A percentile compares a stretch with the other conserved stretches of the same genome.
Conservation (phyloP, 92 coral and sea anemone genomes). For the Diadumene lineata region DNA sequence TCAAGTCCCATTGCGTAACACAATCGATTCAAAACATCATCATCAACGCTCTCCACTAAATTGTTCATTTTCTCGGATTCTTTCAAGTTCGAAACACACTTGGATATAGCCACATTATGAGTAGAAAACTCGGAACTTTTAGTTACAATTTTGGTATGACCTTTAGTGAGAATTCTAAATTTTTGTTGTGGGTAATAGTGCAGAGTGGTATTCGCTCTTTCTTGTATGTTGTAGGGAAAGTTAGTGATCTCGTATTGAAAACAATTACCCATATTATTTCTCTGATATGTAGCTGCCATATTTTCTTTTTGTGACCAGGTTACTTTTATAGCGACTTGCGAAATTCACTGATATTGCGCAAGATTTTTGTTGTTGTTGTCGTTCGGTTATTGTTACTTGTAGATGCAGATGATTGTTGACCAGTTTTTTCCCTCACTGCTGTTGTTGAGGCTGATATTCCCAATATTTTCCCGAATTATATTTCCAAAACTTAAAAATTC, state of each 20-base stretch:
- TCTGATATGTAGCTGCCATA: conserved; percentile 7
- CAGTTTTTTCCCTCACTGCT: too few relatives aligned
- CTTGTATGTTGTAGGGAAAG: background rate
- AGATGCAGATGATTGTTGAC: too few relatives aligned
- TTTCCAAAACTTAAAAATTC: too few relatives aligned
- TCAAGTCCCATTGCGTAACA: conserved; percentile 68
- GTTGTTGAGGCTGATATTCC: too few relatives aligned
- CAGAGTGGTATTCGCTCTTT: background rate
- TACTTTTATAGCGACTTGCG: background rate
- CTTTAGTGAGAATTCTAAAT: background rate
- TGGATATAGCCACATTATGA: background rate
- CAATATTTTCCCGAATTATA: too few relatives aligned
- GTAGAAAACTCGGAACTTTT: background rate
- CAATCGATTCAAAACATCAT: conserved; percentile 47
- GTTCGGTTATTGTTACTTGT: too few relatives aligned
- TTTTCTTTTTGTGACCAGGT: background rate
- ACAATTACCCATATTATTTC: too few relatives aligned
- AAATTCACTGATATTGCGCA: background rate
- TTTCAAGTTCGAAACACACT: background rate
- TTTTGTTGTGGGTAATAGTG: conserved; percentile 5
- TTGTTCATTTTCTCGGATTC: conserved; percentile 1
- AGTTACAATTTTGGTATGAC: too few relatives aligned
- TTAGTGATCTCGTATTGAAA: background rate
- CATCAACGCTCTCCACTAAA: conserved; percentile 53
- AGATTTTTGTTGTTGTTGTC: background rate